Base-by-base conservation (phyloP, 2,113 vertebrate genomes). In the Noturus placidus region DNA sequence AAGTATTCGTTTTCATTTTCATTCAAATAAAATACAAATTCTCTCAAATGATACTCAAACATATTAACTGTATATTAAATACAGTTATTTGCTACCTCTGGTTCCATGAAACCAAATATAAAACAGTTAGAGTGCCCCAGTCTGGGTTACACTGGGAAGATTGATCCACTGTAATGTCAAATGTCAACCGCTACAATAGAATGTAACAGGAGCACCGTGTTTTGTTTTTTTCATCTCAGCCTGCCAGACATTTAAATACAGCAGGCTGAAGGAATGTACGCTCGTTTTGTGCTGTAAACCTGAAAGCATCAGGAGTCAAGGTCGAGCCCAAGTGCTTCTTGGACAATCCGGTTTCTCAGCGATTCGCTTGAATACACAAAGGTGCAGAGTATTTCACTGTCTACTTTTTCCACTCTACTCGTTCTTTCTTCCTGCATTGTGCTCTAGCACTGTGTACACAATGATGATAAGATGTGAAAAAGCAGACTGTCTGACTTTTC, bases 321-420 rank as follows among this genome's bases (percentile, higher is more conserved):
- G 57, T 77, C 59, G 35, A 11, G n/a, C 1, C 74, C 57, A 65
- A 65, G 74, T n/a, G 57, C 22, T 13, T 46, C n/a, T 50, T 9
- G 35, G n/a, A 67, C 85, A 63, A 19, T 54, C 19, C 50, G 54
- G 61, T 42, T 69, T 86, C 57, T 57, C 77, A 81, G 85, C 63
- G 30, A n/a, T 35, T 69, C 1, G 1, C 4, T 69, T 3, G 3
- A 6, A 20, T 7, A 80, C 8, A 69, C 77, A 35, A 8, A 69
- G 63, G 13, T 80, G 10, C 9, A 57, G 33, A 22, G n/a, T 35
- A 54, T 78, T 33, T 69, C 6, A 80, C 30, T 33, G 15, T 56
- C 77, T 57, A 25, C 38, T 46, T 1, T 19, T 38, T 25, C 33
- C 1, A 6, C 42, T 56, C 77, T 57, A 5, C 42, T 42, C 42